Evolutionary conservation across 2,797 vertebrate species (phyloP).

Genomic region (Smutsia gigantea): DNA sequence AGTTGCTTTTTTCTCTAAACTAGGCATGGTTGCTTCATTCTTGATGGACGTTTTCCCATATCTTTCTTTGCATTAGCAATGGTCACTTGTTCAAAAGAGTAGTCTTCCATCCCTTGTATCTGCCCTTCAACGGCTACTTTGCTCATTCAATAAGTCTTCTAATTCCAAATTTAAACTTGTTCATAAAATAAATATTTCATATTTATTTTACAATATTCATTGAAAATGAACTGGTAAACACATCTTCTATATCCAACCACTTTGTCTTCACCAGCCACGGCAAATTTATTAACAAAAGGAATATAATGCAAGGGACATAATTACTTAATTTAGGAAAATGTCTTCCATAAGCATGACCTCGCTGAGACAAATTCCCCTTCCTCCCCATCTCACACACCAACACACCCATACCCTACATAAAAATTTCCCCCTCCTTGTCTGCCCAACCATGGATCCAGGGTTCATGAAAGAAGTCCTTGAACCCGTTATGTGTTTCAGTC

Average conservation of each 20-base stretch:
- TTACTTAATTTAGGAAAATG: background rate
- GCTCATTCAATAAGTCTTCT: background rate
- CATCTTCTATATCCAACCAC: background rate
- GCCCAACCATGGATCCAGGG: background rate
- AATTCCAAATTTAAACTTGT: background rate
- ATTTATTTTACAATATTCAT: background rate
- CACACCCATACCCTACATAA: background rate
- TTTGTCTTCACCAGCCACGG: background rate
- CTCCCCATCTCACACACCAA: background rate
- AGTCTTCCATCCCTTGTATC: background rate
- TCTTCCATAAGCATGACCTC: background rate
- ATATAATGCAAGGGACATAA: background rate
- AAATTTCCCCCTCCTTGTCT: background rate
- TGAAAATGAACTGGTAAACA: background rate
- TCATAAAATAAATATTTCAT: background rate
- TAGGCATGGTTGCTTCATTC: background rate
- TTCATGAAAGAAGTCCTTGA: background rate
- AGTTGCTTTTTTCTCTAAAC: background rate
- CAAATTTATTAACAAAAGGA: background rate
- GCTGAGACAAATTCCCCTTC: background rate
- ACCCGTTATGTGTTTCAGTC: background rate
- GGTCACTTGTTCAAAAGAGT: background rate
- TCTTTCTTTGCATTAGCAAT: background rate
- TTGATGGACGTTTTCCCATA: background rate
- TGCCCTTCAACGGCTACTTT: background rate